Evolutionary conservation across 2,888 invertebrate genomes (phyloP), one percentile per base, ranked within the genome.

Genomic region (Phytoseiulus persimilis): DNA sequence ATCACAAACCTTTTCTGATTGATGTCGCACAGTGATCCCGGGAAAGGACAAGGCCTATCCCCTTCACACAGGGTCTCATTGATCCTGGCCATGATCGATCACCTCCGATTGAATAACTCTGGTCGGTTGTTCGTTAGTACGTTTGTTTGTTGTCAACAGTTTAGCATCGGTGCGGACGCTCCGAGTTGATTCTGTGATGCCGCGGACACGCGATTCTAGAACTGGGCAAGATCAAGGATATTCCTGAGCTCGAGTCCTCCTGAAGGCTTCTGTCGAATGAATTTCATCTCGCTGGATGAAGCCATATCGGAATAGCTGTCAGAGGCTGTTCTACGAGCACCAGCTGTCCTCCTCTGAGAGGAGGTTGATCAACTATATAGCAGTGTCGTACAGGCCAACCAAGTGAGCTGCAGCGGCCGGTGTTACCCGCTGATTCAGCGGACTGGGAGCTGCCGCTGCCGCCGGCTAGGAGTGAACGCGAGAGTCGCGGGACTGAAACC

Each of bases 31-130:
- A 87, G 87, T 9, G 87, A 87, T 87, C 87, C 87, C 28, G 32
- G 28, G 32, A 87, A 87, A 45, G 87, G 87, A 33, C 87, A 87
- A 11, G 87, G 87, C 33, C 87, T 33, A 11, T 87, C 87, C 39
- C 14, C 45, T 45, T 87, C 87, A n/a, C 87, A 87, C 33, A 87
- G 87, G 33, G 87, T 87, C 32, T 87, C 87, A 23, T 87, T 87
- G n/a, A 87, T 87, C 11, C 87, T 33, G 45, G 45, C 32, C 87
- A 87, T 87, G 14, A 65, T 2, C 18, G 23, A 65, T 14, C 28
- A 65, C 14, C 18, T 23, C 65, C 28, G 23, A 14, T 65, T 2
- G 65, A 23, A 1, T 14, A 23, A 28, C 23, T 65, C 28, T 46
- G 9, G 46, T 46, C 23, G 65, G 5, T 28, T 28, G 9, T 28